Conservation (phyloP, 2,113 vertebrate species). For the Hemicordylus capensis region DNA sequence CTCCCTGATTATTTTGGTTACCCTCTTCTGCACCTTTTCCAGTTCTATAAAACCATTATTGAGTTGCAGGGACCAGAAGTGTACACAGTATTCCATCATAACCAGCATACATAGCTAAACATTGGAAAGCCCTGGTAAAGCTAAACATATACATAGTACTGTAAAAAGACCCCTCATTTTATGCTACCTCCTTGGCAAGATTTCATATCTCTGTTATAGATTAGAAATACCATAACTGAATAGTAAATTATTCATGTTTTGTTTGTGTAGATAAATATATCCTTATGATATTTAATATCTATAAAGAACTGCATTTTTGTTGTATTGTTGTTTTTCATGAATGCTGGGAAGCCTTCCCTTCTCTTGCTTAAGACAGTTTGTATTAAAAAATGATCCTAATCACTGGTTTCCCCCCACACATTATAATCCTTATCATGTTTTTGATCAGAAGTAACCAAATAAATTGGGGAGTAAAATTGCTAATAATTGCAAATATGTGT, state of each 20-base stretch:
- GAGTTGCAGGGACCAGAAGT: no score
- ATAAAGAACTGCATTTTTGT: background rate
- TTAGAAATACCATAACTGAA: background rate
- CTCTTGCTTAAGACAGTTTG: background rate
- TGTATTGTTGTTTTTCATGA: background rate
- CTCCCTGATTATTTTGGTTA: no score
- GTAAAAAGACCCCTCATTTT: background rate
- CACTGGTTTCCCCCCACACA: background rate
- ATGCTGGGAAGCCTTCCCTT: conserved; percentile 9
- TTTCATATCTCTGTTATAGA: background rate
- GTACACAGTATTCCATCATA: conserved; percentile 29
- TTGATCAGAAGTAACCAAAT: conserved; percentile 40
- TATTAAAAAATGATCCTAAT: background rate
- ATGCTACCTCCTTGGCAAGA: background rate
- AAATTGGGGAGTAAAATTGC: background rate
- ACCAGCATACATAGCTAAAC: conserved; percentile 43
- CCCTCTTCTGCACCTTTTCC: no score
- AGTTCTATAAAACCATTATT: no score
- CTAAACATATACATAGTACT: background rate
- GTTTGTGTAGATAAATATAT: background rate
- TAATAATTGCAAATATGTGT: conserved; percentile 35
- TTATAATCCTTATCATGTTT: conserved; percentile 19
- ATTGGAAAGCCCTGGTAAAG: conserved; percentile 34
- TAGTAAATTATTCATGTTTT: conserved; percentile 22
- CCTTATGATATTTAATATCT: background rate